Percentiles rank a stretch among this genome's conserved stretches.
Conservation (phyloP, 2,888 invertebrate genomes). For the Epinotia ramella region DNA sequence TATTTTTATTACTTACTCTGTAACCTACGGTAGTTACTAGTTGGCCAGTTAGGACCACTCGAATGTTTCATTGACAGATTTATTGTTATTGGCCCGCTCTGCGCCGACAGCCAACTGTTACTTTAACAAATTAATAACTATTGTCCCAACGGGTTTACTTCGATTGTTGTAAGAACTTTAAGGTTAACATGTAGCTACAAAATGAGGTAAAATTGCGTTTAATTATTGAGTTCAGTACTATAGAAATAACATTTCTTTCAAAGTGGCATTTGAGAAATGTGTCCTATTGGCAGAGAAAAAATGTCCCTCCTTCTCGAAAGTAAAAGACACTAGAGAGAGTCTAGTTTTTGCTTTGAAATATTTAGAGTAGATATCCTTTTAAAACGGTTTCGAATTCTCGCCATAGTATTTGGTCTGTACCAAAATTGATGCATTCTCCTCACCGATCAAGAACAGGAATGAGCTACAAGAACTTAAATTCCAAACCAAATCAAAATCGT, state of each 20-base stretch:
- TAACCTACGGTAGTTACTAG: conserved; percentile 13
- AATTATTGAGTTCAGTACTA: not conserved
- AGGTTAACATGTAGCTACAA: conserved; percentile 17
- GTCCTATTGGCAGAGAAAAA: not conserved
- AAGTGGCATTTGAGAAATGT: not conserved
- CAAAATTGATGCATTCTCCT: no score
- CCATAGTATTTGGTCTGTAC: not conserved
- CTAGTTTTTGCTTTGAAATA: not conserved
- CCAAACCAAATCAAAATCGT: no score
- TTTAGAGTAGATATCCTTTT: not conserved
- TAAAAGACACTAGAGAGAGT: not conserved
- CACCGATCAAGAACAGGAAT: no score
- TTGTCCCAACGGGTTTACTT: conserved; percentile 26
- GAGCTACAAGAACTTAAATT: no score
- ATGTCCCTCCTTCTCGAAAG: not conserved
- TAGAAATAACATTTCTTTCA: not conserved
- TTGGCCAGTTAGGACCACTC: conserved; percentile 32
- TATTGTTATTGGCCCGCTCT: conserved; percentile 58
- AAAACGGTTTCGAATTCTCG: not conserved
- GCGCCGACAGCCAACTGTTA: conserved; percentile 45
- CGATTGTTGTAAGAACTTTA: conserved; percentile 19
- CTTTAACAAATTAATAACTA: conserved; percentile 60
- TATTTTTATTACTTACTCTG: conserved; percentile 11
- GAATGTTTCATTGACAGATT: conserved; percentile 61
- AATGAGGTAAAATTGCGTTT: not conserved